Base-by-base conservation (phyloP, 2,888 invertebrate species). In the Incurvaria masculella region DNA sequence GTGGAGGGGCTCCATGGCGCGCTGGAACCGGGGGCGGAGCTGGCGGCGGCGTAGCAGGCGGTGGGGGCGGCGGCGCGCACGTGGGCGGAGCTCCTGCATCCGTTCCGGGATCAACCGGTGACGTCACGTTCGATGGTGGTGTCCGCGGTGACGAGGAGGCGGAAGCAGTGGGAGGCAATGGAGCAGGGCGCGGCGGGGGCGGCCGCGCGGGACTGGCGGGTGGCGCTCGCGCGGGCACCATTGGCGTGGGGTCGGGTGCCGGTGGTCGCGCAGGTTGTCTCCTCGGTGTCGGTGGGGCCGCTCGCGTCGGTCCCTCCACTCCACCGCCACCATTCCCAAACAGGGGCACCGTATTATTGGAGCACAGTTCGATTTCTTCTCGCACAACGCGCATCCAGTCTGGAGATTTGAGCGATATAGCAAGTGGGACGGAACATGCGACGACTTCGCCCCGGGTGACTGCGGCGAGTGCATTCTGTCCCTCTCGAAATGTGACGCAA, bases 401-500 rank as follows among this genome's bases (percentile, higher is more conserved):
- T 0, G 88, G 86, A 0, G 94, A 91, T 66, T 92, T 94, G 21
- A 96, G 72, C 26, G 84, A 81, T 42, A 96, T 82, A 45, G 79
- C 80, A 27, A 95, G 71, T 44, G 81, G 82, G 51, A 86, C 78
- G 11, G 85, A 86, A 58, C 85, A 82, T 18, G 88, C 82, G 56
- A 82, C 79, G 38, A 87, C 82, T 49, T 69, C 66, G 11, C 73
- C 72, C 52, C 80, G 81, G 46, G 80, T 78, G 1, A 73, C 76
- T 1, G 91, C 91, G 50, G 87, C 85, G 19, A 98, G 68, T 3
- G 97, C 97, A 55, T 89, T 87, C 62, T 91, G 88, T 0, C 97
- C 95, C 61, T 93, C 91, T 56, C 91, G 84, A 65, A 97, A 96
- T 8, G 96, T 94, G 21, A 97, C 86, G 87, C 94, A 93, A 78